phyloP scores from a whole-genome alignment of 1,140 invertebrate genomes.

The Drosophila mayri region DNA sequence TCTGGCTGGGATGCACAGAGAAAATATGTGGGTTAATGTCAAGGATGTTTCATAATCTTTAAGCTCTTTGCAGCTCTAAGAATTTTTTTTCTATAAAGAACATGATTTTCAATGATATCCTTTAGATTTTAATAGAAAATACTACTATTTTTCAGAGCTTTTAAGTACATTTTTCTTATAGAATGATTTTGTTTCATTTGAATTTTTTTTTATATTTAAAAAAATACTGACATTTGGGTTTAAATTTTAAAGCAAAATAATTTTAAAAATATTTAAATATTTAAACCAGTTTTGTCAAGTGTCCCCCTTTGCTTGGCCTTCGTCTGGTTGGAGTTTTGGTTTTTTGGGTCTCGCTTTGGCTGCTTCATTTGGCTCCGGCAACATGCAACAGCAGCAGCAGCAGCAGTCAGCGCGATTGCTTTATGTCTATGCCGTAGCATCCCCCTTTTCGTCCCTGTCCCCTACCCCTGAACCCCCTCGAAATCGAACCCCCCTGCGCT shows the following conservation, averaged over 20 bases:
- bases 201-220: no score
- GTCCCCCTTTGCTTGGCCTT: slow-evolving; percentile 11
- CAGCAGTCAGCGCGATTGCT: slow-evolving; percentile 49
- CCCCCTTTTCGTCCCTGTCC: not conserved
- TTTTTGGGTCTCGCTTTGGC: slow-evolving; percentile 60
- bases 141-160: not conserved
- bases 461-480: no score
- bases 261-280: not conserved
- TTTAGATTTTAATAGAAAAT: not conserved
- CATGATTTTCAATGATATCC: no score
- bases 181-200: not conserved
- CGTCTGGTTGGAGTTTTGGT: slow-evolving; percentile 32
- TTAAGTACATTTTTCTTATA: not conserved
- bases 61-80: not conserved
- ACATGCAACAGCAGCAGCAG: slow-evolving; percentile 61
- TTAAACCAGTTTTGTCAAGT: not conserved
- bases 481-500: slow-evolving; percentile 2
- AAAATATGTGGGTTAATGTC: not conserved
- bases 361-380: slow-evolving; percentile 73
- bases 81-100: not conserved
- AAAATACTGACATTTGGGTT: no score
- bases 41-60: no score
- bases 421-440: slow-evolving; percentile 37
- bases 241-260: not conserved
- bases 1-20: slow-evolving; percentile 23